These are phyloP conservation scores for Lasiurus cinereus DNA, from an alignment of 2,113 vertebrate species.

Conservation along the genomic window DNA sequence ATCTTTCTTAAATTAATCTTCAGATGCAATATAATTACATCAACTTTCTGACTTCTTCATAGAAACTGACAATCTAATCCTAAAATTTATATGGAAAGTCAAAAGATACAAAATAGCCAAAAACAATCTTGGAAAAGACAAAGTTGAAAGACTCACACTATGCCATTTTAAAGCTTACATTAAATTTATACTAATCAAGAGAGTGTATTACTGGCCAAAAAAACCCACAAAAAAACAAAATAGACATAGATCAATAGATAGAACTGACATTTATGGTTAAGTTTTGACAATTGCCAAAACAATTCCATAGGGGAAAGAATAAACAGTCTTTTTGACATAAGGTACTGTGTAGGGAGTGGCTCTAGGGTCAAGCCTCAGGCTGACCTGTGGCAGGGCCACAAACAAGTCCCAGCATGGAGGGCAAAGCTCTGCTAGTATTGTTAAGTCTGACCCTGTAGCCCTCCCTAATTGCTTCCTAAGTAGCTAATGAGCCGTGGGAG, in stretches of 20 bases:
- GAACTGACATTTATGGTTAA: background rate
- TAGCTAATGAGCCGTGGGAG: too few relatives aligned
- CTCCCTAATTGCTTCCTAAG: too few relatives aligned
- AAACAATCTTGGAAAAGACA: constrained; percentile 13
- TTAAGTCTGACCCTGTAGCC: too few relatives aligned
- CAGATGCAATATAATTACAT: background rate
- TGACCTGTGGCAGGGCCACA: too few relatives aligned
- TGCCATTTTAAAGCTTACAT: constrained; percentile 16
- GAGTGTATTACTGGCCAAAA: background rate
- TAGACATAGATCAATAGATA: background rate
- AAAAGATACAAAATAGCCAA: background rate
- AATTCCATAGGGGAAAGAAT: background rate
- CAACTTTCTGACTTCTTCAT: background rate
- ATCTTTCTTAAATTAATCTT: background rate
- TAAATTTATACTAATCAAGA: background rate
- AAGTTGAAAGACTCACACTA: background rate
- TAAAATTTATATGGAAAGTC: background rate
- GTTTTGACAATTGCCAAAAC: background rate
- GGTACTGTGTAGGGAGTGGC: background rate
- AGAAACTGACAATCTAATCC: background rate
- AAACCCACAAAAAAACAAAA: background rate
- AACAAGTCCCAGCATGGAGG: too few relatives aligned
- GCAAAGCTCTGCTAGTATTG: too few relatives aligned
- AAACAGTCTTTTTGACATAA: background rate
- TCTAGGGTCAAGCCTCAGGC: too few relatives aligned